Conservation (phyloP, 2,113 vertebrate species). For the Ammodytes dubius region DNA sequence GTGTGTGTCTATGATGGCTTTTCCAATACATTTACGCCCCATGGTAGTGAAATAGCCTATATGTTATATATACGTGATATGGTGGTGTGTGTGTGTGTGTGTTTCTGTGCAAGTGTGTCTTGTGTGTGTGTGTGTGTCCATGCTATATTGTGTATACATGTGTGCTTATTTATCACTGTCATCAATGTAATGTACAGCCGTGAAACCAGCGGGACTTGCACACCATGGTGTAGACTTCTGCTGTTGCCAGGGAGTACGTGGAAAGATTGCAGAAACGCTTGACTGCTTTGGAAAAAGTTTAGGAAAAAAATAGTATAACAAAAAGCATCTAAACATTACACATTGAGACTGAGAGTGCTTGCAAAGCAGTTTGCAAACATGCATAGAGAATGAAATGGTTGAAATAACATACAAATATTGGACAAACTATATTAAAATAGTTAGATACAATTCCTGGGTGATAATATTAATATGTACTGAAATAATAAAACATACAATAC, state of each 20-base stretch:
- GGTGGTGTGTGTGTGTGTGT: constrained; percentile 10
- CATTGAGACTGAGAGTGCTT: no score
- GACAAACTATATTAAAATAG: no score
- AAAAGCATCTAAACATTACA: neutral
- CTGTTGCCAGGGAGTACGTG: neutral
- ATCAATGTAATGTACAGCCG: neutral
- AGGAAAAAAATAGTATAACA: neutral
- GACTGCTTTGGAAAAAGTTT: neutral
- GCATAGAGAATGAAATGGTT: neutral
- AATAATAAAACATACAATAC: neutral
- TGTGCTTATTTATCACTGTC: constrained; percentile 26
- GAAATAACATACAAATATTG: neutral
- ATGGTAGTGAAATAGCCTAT: neutral
- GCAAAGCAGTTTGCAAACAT: neutral
- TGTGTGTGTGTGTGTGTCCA: neutral
- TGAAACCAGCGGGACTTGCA: neutral
- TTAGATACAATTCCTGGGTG: no score
- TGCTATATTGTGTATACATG: neutral
- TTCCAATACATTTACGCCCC: neutral
- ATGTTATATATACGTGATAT: neutral
- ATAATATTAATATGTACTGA: no score
- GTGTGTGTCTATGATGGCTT: constrained; percentile 6
- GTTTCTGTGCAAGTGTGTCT: neutral
- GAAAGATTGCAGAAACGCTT: neutral
- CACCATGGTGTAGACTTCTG: neutral